phyloP scores from a whole-genome alignment of 2,113 vertebrate species.

The Microcebus jonahi region DNA sequence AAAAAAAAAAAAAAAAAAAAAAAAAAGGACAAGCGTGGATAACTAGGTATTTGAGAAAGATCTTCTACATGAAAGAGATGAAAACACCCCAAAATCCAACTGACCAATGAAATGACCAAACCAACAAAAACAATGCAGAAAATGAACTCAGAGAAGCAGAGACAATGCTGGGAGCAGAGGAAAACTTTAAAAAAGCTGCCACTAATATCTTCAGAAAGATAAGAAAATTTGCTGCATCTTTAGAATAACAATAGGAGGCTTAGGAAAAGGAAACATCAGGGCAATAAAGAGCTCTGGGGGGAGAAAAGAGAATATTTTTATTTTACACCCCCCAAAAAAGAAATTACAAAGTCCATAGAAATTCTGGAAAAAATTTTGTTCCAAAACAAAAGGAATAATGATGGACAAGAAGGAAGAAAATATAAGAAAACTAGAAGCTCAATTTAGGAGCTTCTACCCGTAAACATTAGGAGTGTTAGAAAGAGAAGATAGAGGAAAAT shows the following conservation, averaged over 20 bases:
- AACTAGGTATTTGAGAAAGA: constrained; percentile 9
- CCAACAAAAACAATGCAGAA: neutral
- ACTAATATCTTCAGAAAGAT: neutral
- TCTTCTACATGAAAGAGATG: neutral
- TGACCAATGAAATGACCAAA: neutral
- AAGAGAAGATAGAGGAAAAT: neutral
- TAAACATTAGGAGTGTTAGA: neutral
- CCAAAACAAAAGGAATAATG: neutral
- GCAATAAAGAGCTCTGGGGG: neutral
- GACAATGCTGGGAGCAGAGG: neutral
- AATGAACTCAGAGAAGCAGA: neutral
- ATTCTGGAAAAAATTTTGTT: neutral
- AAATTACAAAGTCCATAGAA: neutral
- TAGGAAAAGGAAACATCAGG: neutral
- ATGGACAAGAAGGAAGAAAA: neutral
- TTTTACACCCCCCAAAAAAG: neutral
- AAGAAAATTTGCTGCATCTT: neutral
- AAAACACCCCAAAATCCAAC: neutral
- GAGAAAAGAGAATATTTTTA: neutral
- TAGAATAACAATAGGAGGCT: neutral
- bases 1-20: too few relatives aligned
- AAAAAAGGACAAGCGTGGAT: neutral
- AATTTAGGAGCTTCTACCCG: neutral
- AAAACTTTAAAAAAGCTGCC: neutral
- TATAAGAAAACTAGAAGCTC: neutral